Evolutionary conservation across 2,797 vertebrate genomes (phyloP), one percentile per base, ranked within the genome.

Genomic region (Malurus leucopterus): DNA sequence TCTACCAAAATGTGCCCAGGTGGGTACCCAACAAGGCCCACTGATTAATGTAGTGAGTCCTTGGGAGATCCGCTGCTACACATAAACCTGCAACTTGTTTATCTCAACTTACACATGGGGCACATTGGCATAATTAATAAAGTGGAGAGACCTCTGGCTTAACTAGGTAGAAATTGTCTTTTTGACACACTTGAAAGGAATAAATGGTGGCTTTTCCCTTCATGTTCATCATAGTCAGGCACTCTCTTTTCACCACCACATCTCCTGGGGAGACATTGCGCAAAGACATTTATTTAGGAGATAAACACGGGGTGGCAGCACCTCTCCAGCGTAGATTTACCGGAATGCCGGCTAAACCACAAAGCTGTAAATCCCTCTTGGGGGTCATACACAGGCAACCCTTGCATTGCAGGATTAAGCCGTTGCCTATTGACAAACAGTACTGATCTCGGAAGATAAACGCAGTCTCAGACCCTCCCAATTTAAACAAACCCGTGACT

Each of bases 1-100:
- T 24, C 72, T 51, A 32, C 26, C 47, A 74, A 54, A 71, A 67
- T 2, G 3, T 54, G 46, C 57, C 40, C 36, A 72, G 34, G 18
- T 67, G 34, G 9, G 32, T 41, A 47, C 32, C 50, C 64, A 84
- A 2, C 0, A 0, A 49, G 17, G 15, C 26, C 30, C 55, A 17
- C 2, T 38, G 38, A 77, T 54, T 36, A 59, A 47, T 16, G 14
- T 9, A 62, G 13, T 10, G 51, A 44, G 9, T 43, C 41, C 29
- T 34, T 21, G 6, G 13, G 27, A 76, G 53, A 57, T 11, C 22
- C 64, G 62, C 30, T 77, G 36, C 22, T 61, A 58, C 57, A 58
- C 8, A 26, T 2, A 57, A 79, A 67, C 46, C n/a, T 63, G 6
- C n/a, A n/a, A 23, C 13, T 70, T 51, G 30, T 44, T 88, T 46